Percentiles rank a stretch among this genome's conserved stretches.
phyloP scores from a whole-genome alignment of 2,888 invertebrate species.

The Iselma pallidipennis region DNA sequence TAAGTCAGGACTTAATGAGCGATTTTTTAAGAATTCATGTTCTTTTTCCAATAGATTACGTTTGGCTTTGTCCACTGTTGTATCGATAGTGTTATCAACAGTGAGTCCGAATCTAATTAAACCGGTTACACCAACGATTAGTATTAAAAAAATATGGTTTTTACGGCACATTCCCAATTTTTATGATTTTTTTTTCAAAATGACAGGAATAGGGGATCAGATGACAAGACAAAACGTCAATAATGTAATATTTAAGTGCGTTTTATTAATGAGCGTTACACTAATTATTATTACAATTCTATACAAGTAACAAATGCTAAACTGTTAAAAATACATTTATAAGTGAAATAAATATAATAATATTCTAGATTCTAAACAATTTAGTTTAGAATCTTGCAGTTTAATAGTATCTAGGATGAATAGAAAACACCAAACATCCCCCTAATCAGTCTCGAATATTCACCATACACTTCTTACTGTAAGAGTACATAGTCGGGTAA shows the following conservation, averaged over 20 bases:
- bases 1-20: conserved; percentile 15
- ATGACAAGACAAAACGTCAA: not conserved
- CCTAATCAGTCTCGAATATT: not conserved
- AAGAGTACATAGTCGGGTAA: too few species aligned
- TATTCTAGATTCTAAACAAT: too few species aligned
- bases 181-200: not conserved
- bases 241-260: not conserved
- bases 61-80: not conserved
- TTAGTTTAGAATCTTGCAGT: too few species aligned
- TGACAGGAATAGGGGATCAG: not conserved
- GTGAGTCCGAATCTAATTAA: too few species aligned
- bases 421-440: not conserved
- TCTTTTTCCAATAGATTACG: conserved; percentile 10
- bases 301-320: not conserved
- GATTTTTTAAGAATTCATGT: conserved; percentile 11
- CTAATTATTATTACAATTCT: not conserved
- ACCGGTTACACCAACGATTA: not conserved
- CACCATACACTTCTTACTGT: too few species aligned
- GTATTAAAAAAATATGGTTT: not conserved
- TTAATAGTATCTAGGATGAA: too few species aligned
- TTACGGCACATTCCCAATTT: not conserved
- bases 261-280: not conserved
- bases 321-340: not conserved
- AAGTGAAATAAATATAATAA: not conserved
- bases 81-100: not conserved